Percentiles rank a stretch among this genome's conserved stretches.
Conservation (phyloP, 2,797 vertebrate genomes). For the Enteromius afrohamiltoni region DNA sequence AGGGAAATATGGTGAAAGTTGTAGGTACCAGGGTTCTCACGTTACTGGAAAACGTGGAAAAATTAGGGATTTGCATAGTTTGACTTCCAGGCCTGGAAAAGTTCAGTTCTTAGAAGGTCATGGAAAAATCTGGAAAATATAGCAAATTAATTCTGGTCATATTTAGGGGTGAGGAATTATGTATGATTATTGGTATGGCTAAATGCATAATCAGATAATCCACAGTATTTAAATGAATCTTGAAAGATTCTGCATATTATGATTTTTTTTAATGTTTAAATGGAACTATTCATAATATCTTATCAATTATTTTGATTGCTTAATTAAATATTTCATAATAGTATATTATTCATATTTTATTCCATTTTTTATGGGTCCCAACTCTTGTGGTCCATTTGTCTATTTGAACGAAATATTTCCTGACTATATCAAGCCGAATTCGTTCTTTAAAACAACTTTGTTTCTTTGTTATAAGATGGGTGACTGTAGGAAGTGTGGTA, state of each 20-base stretch:
- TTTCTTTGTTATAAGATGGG: constrained; percentile 26
- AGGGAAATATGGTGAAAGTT: background rate
- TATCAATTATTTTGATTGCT: background rate
- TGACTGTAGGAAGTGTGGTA: constrained; percentile 25
- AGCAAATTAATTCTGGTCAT: background rate
- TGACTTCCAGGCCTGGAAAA: background rate
- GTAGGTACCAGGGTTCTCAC: background rate
- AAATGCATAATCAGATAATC: background rate
- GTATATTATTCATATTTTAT: background rate
- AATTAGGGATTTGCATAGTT: background rate
- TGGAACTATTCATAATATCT: background rate
- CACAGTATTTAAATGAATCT: background rate
- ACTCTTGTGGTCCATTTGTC: background rate
- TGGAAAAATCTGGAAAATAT: background rate
- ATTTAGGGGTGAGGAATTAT: background rate
- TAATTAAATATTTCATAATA: background rate
- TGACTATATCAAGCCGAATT: background rate
- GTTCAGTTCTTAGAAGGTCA: background rate
- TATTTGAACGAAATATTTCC: background rate
- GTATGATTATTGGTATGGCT: background rate
- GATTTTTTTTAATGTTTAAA: background rate
- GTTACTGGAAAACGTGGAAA: background rate
- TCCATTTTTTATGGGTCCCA: background rate
- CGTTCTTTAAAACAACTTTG: background rate
- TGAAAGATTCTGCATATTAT: background rate